A percentile compares a stretch with the other conserved stretches of the same genome.
These are phyloP conservation scores for Cephus pygmeus DNA, from an alignment of 2,888 invertebrate genomes.

Conservation along the genomic window DNA sequence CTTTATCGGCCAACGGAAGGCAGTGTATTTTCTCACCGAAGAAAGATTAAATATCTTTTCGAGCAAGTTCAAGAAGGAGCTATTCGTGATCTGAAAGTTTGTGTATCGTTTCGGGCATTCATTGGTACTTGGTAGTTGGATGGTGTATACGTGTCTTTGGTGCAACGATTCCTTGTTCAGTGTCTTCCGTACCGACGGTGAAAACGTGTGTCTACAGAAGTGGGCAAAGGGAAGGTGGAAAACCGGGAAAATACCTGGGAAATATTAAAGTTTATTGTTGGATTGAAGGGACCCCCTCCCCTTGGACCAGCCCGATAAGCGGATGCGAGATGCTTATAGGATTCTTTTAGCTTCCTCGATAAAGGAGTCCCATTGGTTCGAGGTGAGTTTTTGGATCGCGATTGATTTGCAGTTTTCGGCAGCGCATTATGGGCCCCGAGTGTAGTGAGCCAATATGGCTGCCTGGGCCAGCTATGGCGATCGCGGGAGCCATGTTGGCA, in stretches of 20 bases:
- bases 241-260: not conserved
- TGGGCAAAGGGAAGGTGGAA: not conserved
- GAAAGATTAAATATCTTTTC: not conserved
- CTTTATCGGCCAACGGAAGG: not conserved
- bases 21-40: not conserved
- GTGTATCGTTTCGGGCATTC: not conserved
- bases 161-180: not conserved
- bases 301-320: not conserved
- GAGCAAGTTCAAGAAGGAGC: not conserved
- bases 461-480: slow-evolving; percentile 62
- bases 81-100: not conserved
- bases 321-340: not conserved
- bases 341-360: not conserved
- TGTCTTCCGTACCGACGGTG: not conserved
- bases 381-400: slow-evolving; percentile 30
- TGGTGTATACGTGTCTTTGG: not conserved
- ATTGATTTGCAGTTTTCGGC: slow-evolving; percentile 2
- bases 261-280: not conserved
- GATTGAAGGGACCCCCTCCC: not conserved
- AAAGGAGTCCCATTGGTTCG: slow-evolving; percentile 13
- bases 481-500: slow-evolving; percentile 67
- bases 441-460: slow-evolving; percentile 63
- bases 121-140: not conserved
- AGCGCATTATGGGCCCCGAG: not conserved
- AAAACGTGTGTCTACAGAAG: not conserved